Conservation (phyloP, 2,888 invertebrate genomes). For the Galeopsomyia nigrocyanea region DNA sequence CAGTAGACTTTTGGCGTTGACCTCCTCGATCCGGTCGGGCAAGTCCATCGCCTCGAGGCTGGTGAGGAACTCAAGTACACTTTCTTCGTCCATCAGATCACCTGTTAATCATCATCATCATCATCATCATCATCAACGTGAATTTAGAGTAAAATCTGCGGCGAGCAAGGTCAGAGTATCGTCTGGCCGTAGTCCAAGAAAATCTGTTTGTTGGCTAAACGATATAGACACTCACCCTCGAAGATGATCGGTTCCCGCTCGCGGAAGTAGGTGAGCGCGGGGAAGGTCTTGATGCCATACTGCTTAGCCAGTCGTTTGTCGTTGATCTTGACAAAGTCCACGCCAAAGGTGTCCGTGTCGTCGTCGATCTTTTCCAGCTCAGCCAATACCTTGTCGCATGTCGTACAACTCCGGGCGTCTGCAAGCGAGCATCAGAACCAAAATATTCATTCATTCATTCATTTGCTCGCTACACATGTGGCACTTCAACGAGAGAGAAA, state of each 20-base stretch:
- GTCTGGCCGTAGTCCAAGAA: too few relatives aligned
- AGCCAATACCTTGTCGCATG: conserved; percentile 91
- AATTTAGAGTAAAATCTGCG: too few relatives aligned
- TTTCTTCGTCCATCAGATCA: conserved; percentile 95
- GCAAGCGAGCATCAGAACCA: conserved; percentile 49
- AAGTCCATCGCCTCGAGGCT: conserved; percentile 95
- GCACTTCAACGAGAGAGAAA: too few relatives aligned
- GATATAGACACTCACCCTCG: conserved; percentile 77
- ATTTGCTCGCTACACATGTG: too few relatives aligned
- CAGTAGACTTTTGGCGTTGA: conserved; percentile 88
- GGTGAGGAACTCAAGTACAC: conserved; percentile 92
- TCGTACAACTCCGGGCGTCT: conserved; percentile 93
- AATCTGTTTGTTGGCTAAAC: too few relatives aligned
- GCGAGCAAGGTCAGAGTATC: too few relatives aligned
- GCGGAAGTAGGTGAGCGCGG: conserved; percentile 96
- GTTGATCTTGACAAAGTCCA: conserved; percentile 96
- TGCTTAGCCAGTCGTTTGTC: conserved; percentile 96
- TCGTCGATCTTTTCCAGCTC: conserved; percentile 96
- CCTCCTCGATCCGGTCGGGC: conserved; percentile 95
- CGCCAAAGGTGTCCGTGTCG: conserved; percentile 94
- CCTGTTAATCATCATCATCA: conserved; percentile 70
- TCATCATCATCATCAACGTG: conserved; percentile 47
- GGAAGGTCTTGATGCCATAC: conserved; percentile 95
- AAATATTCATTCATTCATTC: neutral
- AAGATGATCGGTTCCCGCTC: conserved; percentile 97